phyloP scores from a whole-genome alignment of 2,797 vertebrate genomes.

The Esox lucius region DNA sequence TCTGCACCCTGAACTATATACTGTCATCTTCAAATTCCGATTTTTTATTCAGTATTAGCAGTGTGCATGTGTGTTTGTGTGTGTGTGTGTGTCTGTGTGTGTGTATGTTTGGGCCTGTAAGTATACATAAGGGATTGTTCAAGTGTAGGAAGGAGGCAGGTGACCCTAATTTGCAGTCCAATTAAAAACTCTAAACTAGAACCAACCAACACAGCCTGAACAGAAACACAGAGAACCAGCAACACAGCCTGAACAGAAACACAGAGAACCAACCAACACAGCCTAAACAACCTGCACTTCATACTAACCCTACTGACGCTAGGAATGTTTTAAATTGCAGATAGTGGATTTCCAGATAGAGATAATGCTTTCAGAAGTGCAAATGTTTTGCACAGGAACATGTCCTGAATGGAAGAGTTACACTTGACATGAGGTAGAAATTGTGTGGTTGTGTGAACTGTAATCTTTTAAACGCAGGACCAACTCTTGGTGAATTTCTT shows the following conservation, averaged over 20 bases:
- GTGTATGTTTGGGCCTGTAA: too few species aligned
- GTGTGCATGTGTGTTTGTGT: too few species aligned
- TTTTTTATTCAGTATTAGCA: constrained; percentile 77
- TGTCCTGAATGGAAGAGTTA: too few species aligned
- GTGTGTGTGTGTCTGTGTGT: too few species aligned
- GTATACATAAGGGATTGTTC: constrained; percentile 66
- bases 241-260: too few species aligned
- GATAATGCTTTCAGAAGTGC: not conserved
- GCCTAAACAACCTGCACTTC: constrained; percentile 63
- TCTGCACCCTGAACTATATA: constrained; percentile 65
- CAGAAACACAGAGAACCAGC: too few species aligned
- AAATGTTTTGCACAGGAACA: too few species aligned
- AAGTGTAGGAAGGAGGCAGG: constrained; percentile 74
- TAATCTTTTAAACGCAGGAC: not conserved
- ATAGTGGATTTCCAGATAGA: not conserved
- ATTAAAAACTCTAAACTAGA: constrained; percentile 70
- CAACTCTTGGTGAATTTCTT: not conserved
- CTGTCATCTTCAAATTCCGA: constrained; percentile 65
- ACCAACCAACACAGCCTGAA: too few species aligned
- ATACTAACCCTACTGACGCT: constrained; percentile 44
- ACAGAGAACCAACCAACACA: constrained; percentile 70
- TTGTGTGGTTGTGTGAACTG: not conserved
- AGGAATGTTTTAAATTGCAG: not conserved
- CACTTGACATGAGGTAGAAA: not conserved
- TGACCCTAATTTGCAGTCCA: constrained; percentile 74